Base-by-base conservation (phyloP, 2,888 invertebrate genomes). In the Pandemis cinnamomeana region DNA sequence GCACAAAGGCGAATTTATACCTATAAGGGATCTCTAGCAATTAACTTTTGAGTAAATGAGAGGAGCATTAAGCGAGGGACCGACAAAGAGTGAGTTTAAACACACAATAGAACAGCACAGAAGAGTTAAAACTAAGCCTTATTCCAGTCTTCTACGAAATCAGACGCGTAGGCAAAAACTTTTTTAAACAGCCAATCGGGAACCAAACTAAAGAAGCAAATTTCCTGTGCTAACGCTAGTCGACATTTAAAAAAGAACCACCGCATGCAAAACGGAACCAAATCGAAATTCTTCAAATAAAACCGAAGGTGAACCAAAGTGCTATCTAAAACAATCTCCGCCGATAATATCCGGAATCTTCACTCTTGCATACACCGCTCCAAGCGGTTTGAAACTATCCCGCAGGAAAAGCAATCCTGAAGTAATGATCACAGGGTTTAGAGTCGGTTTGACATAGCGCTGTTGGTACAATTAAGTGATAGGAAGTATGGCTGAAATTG, bases 311-410 rank as follows among this genome's bases (percentile, higher is more conserved):
- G 55, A 82, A 67, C 41, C 82, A 80, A 55, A 84, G 84, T 80
- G 80, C 83, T 86, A 86, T 84, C 87, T 87, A 86, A 88, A 89
- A 89, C 87, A 88, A 89, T 89, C 88, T 89, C 89, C 89, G 86
- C 79, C 72, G 81, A 86, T 83, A 89, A 89, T 89, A 88, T 89
- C 89, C 89, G 88, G 86, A 75, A 77, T 79, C 79, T 79, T 83
- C 81, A 73, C 78, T 83, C 77, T 79, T 76, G 81, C 81, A 83
- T 84, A 75, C 79, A 66, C 58, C 73, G 69, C 73, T 73, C 64
- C 69, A 11, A 66, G 69, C 64, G 58, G 60, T 73, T 69, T 53
- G 48, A 41, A 69, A 51, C 58, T 51, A 46, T 36, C 27, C 48
- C 27, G 60, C 27, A 27, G 60, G 10, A 70, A 64, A 70, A 66